Evolutionary conservation across 1,140 invertebrate genomes (phyloP).

Genomic region (Adelges cooleyi): DNA sequence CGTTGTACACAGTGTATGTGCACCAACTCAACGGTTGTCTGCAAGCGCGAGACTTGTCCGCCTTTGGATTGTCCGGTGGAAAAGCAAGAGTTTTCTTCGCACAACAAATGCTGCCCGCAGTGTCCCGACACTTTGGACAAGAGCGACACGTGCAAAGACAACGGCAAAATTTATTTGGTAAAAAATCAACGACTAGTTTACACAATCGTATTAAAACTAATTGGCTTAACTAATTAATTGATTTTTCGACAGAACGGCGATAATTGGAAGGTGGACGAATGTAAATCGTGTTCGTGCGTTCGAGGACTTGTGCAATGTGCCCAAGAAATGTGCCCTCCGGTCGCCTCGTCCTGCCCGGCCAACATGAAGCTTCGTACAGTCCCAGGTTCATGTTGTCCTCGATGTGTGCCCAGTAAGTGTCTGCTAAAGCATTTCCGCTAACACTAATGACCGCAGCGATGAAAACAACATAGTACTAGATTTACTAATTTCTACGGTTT

Average conservation of each 20-base stretch:
- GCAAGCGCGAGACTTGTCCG: conserved; percentile 64
- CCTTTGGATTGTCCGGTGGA: conserved; percentile 65
- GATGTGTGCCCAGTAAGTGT: conserved; percentile 64
- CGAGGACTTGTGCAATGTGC: conserved; percentile 68
- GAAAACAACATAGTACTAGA: not conserved
- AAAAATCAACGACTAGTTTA: no score
- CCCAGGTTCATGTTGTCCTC: conserved; percentile 71
- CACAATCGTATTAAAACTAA: no score
- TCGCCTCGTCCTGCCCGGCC: conserved; percentile 50
- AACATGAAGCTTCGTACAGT: conserved; percentile 57
- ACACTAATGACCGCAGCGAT: not conserved
- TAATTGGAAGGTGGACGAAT: conserved; percentile 71
- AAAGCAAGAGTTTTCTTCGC: conserved; percentile 50
- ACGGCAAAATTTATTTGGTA: conserved; percentile 54
- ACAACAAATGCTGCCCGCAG: conserved; percentile 58
- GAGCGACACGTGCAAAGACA: conserved; percentile 50
- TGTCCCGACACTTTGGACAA: conserved; percentile 52
- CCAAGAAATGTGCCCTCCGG: conserved; percentile 56
- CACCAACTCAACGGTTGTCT: conserved; percentile 55
- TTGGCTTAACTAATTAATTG: no score
- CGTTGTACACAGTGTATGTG: conserved; percentile 75
- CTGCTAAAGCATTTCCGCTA: not conserved
- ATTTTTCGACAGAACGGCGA: conserved; percentile 59
- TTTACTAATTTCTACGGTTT: not conserved
- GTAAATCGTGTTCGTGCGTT: conserved; percentile 71